Conservation (phyloP, 2,888 invertebrate genomes). For the Acanthosepion pharaonis region DNA sequence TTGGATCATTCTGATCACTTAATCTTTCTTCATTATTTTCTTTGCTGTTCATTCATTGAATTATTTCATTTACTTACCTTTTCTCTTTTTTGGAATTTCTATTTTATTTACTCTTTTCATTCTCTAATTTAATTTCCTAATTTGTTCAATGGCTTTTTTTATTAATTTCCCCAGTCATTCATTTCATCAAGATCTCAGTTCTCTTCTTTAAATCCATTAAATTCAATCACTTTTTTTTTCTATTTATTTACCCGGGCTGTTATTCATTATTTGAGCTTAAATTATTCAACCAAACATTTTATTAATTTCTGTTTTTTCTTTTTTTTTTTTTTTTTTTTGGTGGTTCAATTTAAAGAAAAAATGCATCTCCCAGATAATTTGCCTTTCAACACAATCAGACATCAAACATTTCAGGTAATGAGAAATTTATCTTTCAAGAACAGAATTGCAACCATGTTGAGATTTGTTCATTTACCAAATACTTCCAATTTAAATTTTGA, state of each 20-base stretch:
- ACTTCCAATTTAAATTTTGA: neutral
- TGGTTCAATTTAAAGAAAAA: neutral
- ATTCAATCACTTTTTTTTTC: neutral
- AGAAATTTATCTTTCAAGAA: neutral
- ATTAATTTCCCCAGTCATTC: neutral
- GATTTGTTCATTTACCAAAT: neutral
- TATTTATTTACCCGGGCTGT: neutral
- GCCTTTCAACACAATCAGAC: neutral
- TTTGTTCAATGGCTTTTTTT: neutral
- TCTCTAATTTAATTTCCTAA: neutral
- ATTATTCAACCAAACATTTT: neutral
- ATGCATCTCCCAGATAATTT: neutral
- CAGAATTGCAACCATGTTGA: neutral
- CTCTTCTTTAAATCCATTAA: neutral
- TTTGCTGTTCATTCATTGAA: too few relatives aligned
- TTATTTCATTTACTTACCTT: too few relatives aligned
- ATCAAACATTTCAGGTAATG: slow-evolving; percentile 8
- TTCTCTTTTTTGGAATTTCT: neutral
- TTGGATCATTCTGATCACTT: too few relatives aligned
- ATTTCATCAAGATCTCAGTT: neutral
- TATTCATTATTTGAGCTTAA: neutral
- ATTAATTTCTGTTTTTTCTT: neutral
- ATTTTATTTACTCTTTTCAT: neutral
- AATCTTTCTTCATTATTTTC: too few relatives aligned
- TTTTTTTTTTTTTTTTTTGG: neutral